A percentile compares a stretch with the other conserved stretches of the same genome.
Evolutionary conservation across 1,140 invertebrate genomes (phyloP).

Genomic region (Ridgeia piscesae): DNA sequence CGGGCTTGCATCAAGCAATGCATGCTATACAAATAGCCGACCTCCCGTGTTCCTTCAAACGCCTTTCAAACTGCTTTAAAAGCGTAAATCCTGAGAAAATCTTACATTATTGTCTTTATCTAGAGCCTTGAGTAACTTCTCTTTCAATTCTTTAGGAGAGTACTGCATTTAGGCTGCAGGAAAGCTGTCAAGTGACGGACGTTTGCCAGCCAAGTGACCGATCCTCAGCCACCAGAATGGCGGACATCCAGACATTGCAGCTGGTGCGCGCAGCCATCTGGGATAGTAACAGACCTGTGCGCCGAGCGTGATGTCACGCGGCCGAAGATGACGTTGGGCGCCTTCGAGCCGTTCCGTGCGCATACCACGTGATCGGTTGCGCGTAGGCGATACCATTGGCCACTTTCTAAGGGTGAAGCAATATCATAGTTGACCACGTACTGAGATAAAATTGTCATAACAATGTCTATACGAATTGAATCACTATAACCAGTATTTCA

Average conservation of each 20-base stretch:
- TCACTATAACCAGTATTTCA: background rate
- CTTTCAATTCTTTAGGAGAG: conserved; percentile 66
- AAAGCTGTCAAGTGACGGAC: conserved; percentile 46
- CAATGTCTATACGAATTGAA: background rate
- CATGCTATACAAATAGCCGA: conserved; percentile 1
- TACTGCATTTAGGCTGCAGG: conserved; percentile 62
- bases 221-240: conserved; percentile 56
- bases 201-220: conserved; percentile 50
- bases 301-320: conserved; percentile 21
- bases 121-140: conserved; percentile 66
- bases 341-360: background rate
- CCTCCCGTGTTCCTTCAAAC: background rate
- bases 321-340: background rate
- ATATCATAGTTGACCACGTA: background rate
- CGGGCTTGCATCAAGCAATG: background rate
- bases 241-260: conserved; percentile 56
- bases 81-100: conserved; percentile 21
- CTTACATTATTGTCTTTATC: conserved; percentile 70
- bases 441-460: background rate
- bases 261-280: conserved; percentile 55
- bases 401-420: background rate
- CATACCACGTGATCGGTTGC: background rate
- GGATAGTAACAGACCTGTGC: conserved; percentile 34
- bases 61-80: background rate
- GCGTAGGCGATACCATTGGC: background rate